Evolutionary conservation across 1,140 invertebrate genomes (phyloP), one percentile per base, ranked within the genome.

Genomic region (Pseudomyrmex cubaensis): DNA sequence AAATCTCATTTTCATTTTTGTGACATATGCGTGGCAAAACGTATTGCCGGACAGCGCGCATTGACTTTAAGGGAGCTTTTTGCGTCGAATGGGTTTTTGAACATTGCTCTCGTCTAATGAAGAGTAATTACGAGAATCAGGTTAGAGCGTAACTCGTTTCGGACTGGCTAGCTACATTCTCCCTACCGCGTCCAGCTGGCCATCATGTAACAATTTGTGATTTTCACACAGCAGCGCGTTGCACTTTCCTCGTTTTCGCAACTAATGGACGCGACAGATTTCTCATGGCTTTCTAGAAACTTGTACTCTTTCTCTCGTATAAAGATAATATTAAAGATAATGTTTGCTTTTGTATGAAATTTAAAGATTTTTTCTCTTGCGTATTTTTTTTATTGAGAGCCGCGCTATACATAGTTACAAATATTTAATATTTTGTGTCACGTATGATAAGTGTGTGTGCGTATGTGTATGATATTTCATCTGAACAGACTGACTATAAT

Each of bases 151-250:
- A 80, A 80, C 66, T 44, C 46, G 76, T 72, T 72, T 70, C 64
- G 67, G 57, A 75, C 72, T 46, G 20, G n/a, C 48, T 15, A 25
- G 64, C 74, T 77, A 17, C 62, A 54, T 77, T n/a, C 56, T 56
- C 35, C 20, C 76, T 44, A 12, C 22, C 22, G 54, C 12, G 54
- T 70, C 76, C 54, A 59, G 76, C 22, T 8, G 48, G 74, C 22
- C 52, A 54, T 78, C 76, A 35, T 78, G 66, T 72, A 80, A 80
- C 76, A 80, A 80, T 80, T 70, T 80, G 66, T 59, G 70, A 20
- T 70, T 70, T 70, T 70, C 64, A 59, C 64, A 70, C 76, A 78
- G 52, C 15, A 7, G 52, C 17, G 20, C 54, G 64, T 50, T 48
- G 20, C 52, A 78, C 54, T 78, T 15, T 17, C 44, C 64, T 70